A percentile compares a stretch with the other conserved stretches of the same genome.
These are phyloP conservation scores for Noctua comes DNA, from an alignment of 2,888 invertebrate species.

Conservation along the genomic window DNA sequence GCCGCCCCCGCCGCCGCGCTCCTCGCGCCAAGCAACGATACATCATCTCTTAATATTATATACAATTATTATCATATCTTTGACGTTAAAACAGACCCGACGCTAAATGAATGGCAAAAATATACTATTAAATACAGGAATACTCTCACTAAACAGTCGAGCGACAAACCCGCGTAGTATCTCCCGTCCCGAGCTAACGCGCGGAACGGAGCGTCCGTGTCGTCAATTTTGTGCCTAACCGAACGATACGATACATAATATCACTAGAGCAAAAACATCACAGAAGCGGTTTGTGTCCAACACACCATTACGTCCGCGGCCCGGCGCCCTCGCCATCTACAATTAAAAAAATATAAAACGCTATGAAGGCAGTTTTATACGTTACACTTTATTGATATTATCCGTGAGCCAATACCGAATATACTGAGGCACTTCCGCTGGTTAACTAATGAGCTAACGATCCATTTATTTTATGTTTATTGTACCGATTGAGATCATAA, in stretches of 20 bases:
- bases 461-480: conserved; percentile 52
- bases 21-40: conserved; percentile 79
- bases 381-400: conserved; percentile 81
- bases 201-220: conserved; percentile 49
- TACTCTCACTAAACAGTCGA: conserved; percentile 71
- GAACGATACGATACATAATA: conserved; percentile 72
- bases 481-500: conserved; percentile 79
- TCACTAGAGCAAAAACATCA: conserved; percentile 86
- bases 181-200: conserved; percentile 39
- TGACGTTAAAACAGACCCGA: conserved; percentile 79
- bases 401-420: conserved; percentile 78
- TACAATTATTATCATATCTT: conserved; percentile 85
- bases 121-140: conserved; percentile 83
- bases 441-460: conserved; percentile 71
- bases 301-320: conserved; percentile 76
- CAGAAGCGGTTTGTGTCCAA: conserved; percentile 86
- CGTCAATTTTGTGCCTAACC: conserved; percentile 68
- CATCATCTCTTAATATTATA: conserved; percentile 85
- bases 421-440: conserved; percentile 86
- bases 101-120: conserved; percentile 84
- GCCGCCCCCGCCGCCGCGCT: conserved; percentile 71
- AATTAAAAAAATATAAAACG: conserved; percentile 88
- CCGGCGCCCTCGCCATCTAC: conserved; percentile 78
- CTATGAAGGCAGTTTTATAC: conserved; percentile 85
- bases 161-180: conserved; percentile 70